A percentile compares a stretch with the other conserved stretches of the same genome.
Conservation (phyloP, 2,888 invertebrate species). For the Encarsia formosa region DNA sequence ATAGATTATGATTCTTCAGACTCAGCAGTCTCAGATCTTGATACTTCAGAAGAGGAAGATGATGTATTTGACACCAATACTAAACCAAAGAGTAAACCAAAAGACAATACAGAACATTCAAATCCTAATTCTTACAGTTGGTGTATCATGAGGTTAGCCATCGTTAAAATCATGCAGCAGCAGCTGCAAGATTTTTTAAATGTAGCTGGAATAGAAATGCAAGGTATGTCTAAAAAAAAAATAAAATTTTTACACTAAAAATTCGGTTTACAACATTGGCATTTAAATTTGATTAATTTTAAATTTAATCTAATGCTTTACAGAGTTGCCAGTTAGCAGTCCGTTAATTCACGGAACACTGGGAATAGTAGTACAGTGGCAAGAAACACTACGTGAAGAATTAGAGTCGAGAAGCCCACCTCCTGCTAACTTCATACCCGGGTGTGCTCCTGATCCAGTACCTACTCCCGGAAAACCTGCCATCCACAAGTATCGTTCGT, state of each 20-base stretch:
- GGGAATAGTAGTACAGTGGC: conserved; percentile 85
- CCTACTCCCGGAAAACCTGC: conserved; percentile 63
- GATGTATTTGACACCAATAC: conserved; percentile 67
- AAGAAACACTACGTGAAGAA: conserved; percentile 72
- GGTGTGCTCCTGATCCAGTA: conserved; percentile 77
- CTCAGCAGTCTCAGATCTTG: conserved; percentile 73
- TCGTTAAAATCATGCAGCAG: conserved; percentile 76
- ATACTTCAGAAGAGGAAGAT: conserved; percentile 71
- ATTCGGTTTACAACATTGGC: no score
- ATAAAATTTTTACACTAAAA: neutral
- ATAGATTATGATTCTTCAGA: conserved; percentile 86
- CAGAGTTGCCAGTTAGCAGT: conserved; percentile 90
- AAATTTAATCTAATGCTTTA: conserved; percentile 12
- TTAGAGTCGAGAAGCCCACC: conserved; percentile 74
- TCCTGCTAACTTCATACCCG: conserved; percentile 83
- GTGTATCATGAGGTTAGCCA: conserved; percentile 87
- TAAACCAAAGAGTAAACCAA: conserved; percentile 52
- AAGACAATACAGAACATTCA: conserved; percentile 79
- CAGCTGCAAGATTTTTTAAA: conserved; percentile 85
- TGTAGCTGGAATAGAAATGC: conserved; percentile 83
- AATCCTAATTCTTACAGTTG: conserved; percentile 95
- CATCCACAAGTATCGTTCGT: conserved; percentile 86
- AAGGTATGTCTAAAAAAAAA: conserved; percentile 57
- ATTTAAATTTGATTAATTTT: no score
- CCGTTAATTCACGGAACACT: conserved; percentile 88